Base-by-base conservation (phyloP, 2,888 invertebrate genomes). In the Tenthredo amoena region DNA sequence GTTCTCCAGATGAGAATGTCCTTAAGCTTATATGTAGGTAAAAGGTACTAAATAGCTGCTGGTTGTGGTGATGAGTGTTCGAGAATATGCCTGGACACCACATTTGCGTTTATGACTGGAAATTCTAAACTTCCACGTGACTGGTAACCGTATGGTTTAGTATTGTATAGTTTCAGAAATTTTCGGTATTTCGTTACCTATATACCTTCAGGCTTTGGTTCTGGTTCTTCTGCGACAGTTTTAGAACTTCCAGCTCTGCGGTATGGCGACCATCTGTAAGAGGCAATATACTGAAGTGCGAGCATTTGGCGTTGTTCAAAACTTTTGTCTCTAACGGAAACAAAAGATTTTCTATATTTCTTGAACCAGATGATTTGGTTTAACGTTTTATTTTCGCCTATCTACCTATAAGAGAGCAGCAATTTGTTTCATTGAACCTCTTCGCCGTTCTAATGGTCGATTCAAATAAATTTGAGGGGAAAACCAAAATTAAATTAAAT, bases 41-140 rank as follows among this genome's bases (percentile, higher is more conserved):
- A n/a, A 43, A 74, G 72, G 40, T 74, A 74, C 21, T 43, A 43
- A 74, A 74, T 43, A 21, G 77, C 55, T 31, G 26, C 31, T 26
- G 77, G 50, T 34, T 34, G 18, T 31, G 6, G 34, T 18, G 77
- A 34, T 47, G 31, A 76, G 26, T 76, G 71, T 37, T 18, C 3
- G 47, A 47, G 40, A 31, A 55, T 43, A 31, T 34, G 77, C 15
- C 77, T 77, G 81, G 47, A 10, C 58, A 65, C n/a, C 81, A 81
- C 62, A 37, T 81, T 81, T 81, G 62, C 40, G 58, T 81, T 81
- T 81, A 81, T 65, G 81, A 62, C 81, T 47, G 81, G 81, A 40
- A 81, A 81, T 81, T 40, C 43, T 21, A 43, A n/a, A 58, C n/a
- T 55, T 26, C 62, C 81, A 81, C 62, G 81, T 81, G 81, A 62